phyloP scores from a whole-genome alignment of 2,113 vertebrate species.

The Thymallus thymallus region DNA sequence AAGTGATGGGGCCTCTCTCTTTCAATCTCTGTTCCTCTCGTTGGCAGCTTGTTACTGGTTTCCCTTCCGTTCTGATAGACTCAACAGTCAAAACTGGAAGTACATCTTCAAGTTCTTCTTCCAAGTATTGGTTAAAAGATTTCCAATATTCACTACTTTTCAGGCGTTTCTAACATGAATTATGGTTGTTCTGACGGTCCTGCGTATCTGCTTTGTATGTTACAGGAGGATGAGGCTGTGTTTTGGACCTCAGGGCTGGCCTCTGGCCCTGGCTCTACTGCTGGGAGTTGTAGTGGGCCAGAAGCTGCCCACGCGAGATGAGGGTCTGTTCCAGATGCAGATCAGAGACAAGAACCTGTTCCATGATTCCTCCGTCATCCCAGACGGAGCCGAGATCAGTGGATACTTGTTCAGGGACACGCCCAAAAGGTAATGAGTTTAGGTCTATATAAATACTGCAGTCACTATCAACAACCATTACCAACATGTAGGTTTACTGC shows the following conservation, averaged over 20 bases:
- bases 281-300: constrained; percentile 76
- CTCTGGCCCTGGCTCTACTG: constrained; percentile 69
- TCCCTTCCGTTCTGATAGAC: too few relatives aligned
- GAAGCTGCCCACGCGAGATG: constrained; percentile 94
- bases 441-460: neutral
- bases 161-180: neutral
- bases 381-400: constrained; percentile 94
- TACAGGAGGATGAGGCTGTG: constrained; percentile 87
- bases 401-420: constrained; percentile 96
- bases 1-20: neutral
- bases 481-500: neutral
- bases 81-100: too few relatives aligned
- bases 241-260: constrained; percentile 56
- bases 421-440: constrained; percentile 83
- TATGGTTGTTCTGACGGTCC: neutral
- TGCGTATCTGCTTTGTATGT: constrained; percentile 33
- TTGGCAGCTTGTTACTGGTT: neutral
- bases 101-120: neutral
- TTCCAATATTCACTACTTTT: neutral
- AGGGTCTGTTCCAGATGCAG: constrained; percentile 97
- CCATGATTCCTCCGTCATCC: constrained; percentile 90
- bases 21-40: neutral
- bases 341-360: constrained; percentile 90
- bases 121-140: neutral
- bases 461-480: neutral